Conservation (phyloP, 2,113 vertebrate genomes). For the Todiramphus saurophagus region DNA sequence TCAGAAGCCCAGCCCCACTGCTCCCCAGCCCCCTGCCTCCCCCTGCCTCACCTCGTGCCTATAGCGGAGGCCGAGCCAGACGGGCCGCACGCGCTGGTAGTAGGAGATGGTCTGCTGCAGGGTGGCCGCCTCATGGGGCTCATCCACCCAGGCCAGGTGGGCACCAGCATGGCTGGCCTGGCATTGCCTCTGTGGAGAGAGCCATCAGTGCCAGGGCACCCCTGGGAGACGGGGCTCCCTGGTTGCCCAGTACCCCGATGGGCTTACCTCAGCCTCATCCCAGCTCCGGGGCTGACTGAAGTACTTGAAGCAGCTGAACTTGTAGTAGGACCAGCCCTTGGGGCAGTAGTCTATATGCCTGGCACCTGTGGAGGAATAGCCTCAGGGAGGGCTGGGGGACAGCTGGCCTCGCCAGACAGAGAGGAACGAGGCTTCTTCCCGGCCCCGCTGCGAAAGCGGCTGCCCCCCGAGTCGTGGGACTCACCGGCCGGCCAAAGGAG, state of each 20-base stretch:
- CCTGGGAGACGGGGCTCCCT: rapidly evolving
- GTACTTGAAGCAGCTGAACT: constrained; percentile 60
- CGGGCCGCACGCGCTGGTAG: not conserved
- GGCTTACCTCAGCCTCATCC: constrained; percentile 65
- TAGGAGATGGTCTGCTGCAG: not conserved
- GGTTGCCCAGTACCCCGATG: rapidly evolving
- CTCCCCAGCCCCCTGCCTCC: rapidly evolving
- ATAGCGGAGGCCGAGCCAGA: constrained; percentile 64
- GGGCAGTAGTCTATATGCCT: constrained; percentile 13
- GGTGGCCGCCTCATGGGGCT: not conserved
- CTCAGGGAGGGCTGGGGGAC: rapidly evolving
- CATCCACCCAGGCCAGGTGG: constrained; percentile 63
- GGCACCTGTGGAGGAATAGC: not conserved
- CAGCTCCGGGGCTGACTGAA: constrained; percentile 18
- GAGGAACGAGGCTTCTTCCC: rapidly evolving
- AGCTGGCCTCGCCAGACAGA: rapidly evolving
- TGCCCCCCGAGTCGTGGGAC: not conserved
- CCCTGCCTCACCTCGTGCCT: constrained; percentile 24
- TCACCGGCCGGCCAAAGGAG: not conserved
- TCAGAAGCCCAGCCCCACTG: not conserved
- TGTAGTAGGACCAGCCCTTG: constrained; percentile 50
- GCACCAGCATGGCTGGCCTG: not conserved
- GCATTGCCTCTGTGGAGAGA: constrained; percentile 34
- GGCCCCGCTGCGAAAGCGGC: rapidly evolving
- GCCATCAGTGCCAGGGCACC: rapidly evolving